Evolutionary conservation across 1,140 invertebrate species (phyloP).

Genomic region (Drosophila neocordata): DNA sequence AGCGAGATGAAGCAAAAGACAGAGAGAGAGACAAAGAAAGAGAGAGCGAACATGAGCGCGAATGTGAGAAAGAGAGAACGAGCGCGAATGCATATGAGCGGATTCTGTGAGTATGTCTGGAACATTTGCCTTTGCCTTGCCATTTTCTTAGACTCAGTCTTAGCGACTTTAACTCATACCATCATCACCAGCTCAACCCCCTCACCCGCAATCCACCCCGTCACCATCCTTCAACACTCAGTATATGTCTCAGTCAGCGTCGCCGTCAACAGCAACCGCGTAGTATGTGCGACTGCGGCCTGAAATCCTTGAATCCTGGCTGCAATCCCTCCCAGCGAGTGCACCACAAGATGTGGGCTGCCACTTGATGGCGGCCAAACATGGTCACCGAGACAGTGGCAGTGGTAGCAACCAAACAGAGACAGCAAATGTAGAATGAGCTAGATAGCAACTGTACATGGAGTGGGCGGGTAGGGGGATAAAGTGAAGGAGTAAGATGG

Average conservation of each 20-base stretch:
- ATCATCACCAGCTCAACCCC: slow-evolving; percentile 30
- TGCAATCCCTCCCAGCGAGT: slow-evolving; percentile 7
- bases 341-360: slow-evolving; percentile 72
- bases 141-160: slow-evolving; percentile 57
- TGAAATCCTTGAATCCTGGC: slow-evolving; percentile 46
- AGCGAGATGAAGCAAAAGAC: neutral
- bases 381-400: slow-evolving; percentile 30
- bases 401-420: neutral
- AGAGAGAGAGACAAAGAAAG: slow-evolving; percentile 10
- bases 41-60: slow-evolving; percentile 4
- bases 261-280: slow-evolving; percentile 44
- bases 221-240: too few species aligned
- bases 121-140: slow-evolving; percentile 31
- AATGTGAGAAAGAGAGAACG: slow-evolving; percentile 35
- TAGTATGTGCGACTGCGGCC: slow-evolving; percentile 63
- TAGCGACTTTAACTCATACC: slow-evolving; percentile 15
- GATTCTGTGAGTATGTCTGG: slow-evolving; percentile 36
- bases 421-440: neutral
- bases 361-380: slow-evolving; percentile 74
- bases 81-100: slow-evolving; percentile 45
- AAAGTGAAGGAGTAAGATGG: neutral
- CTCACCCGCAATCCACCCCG: neutral
- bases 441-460: neutral
- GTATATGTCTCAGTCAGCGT: slow-evolving; percentile 22
- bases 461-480: neutral